Base-by-base conservation (phyloP, 2,113 vertebrate species). In the Trochalopteron elliotii region DNA sequence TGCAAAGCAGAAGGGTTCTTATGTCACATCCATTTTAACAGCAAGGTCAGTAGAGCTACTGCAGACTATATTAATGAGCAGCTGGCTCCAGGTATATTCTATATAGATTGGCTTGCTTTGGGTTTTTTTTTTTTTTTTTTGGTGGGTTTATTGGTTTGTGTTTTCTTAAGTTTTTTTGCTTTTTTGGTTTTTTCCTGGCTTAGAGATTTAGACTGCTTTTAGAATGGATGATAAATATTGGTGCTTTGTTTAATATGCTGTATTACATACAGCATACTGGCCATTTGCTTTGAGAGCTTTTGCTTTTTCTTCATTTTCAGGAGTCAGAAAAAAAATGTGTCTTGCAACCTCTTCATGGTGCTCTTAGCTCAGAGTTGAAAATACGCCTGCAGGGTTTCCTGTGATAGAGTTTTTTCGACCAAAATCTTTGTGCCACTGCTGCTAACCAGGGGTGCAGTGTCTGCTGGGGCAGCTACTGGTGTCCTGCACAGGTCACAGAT, bases 41-140 rank as follows among this genome's bases (percentile, higher is more conserved):
- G 56, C 35, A 50, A 23, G 70, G 4, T 53, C 71, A 52, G 25
- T 21, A 45, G 61, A 92, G 52, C 6, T 75, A 2, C 11, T 50
- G 19, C n/a, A 53, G 13, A 42, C 5, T 61, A 0, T 8, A 42
- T 50, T 40, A 59, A 11, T 55, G 65, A 63, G 35, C 53, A 60
- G 21, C 44, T 72, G 40, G 14, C 37, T 85, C 16, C 71, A 55
- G 8, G 60, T 79, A 5, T n/a, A 18, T 74, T 69, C 45, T 69
- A 0, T 35, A 3, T 8, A 45, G 7, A 3, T n/a, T 91, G 23
- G 0, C 42, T 90, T 75, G 18, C 30, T 69, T 86, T 70, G 52
- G 20, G 3, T 4, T 3, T 0, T 56, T 45, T 28, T 47, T 7
- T n/a, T n/a, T n/a, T n/a, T n/a, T n/a, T n/a, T n/a, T n/a, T n/a